Conservation (phyloP, 2,113 vertebrate species). For the Nycticebus coucang region DNA sequence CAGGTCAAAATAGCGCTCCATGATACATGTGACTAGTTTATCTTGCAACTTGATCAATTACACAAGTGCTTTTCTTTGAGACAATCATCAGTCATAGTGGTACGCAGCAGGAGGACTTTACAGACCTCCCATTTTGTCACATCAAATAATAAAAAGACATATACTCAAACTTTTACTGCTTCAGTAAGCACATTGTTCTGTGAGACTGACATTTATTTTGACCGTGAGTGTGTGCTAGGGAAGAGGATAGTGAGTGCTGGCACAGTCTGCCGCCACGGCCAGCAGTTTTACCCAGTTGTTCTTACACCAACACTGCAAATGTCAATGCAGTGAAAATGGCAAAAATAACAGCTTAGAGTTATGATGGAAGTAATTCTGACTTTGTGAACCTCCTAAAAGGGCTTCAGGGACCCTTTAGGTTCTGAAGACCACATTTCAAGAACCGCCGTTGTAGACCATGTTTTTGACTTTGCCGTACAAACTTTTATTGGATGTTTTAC, state of each 20-base stretch:
- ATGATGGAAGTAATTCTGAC: neutral
- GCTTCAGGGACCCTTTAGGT: neutral
- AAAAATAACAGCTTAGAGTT: neutral
- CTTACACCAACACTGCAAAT: neutral
- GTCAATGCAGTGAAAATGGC: neutral
- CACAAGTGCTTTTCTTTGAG: neutral
- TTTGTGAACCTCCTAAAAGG: neutral
- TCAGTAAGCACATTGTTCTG: neutral
- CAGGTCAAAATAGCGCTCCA: neutral
- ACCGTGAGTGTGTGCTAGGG: neutral
- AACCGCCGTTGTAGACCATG: neutral
- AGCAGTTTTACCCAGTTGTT: neutral
- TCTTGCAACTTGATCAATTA: neutral
- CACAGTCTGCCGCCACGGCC: fast-evolving
- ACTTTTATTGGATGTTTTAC: neutral
- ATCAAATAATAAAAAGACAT: neutral
- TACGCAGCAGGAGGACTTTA: neutral
- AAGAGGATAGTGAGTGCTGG: too few species aligned
- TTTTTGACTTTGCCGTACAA: neutral
- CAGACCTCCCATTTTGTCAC: neutral
- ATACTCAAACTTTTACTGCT: neutral
- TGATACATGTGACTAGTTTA: neutral
- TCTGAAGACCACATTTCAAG: neutral
- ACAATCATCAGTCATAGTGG: fast-evolving
- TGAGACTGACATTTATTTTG: neutral